Evolutionary conservation across 2,888 invertebrate species (phyloP).

Genomic region (Apamea sordens): DNA sequence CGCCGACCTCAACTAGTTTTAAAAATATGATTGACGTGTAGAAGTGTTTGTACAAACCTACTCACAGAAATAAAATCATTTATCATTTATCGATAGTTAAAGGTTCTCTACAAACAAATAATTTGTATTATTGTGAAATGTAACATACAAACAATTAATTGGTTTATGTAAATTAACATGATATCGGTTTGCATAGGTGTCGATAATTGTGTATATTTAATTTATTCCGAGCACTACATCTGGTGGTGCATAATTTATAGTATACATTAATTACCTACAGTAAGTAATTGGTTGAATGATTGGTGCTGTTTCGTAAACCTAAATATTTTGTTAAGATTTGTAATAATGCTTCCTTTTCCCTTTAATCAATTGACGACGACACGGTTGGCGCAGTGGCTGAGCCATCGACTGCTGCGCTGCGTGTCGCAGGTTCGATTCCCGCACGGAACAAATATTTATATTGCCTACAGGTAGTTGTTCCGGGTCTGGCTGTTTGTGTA

Average conservation of each 20-base stretch:
- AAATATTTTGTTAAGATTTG: background rate
- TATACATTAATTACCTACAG: background rate
- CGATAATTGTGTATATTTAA: slow-evolving; percentile 30
- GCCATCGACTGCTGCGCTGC: no score
- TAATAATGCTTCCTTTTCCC: background rate
- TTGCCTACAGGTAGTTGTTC: no score
- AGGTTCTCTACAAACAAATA: background rate
- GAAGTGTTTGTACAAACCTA: no score
- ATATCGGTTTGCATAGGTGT: slow-evolving; percentile 27
- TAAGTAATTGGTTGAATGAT: background rate
- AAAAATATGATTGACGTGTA: no score
- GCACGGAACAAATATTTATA: no score
- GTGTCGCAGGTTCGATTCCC: no score
- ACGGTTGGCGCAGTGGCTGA: no score
- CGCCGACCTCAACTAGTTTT: no score
- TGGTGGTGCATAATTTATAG: slow-evolving; percentile 15
- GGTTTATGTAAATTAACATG: slow-evolving; percentile 37
- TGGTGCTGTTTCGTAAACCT: background rate
- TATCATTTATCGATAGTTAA: no score
- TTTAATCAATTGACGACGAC: no score
- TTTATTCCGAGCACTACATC: slow-evolving; percentile 8
- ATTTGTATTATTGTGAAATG: background rate
- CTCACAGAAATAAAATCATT: no score
- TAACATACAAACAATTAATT: slow-evolving; percentile 35
- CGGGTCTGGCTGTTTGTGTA: no score